Percentiles rank a stretch among this genome's conserved stretches.
Conservation (phyloP, 2,113 vertebrate genomes). For the Pseudopodoces humilis region DNA sequence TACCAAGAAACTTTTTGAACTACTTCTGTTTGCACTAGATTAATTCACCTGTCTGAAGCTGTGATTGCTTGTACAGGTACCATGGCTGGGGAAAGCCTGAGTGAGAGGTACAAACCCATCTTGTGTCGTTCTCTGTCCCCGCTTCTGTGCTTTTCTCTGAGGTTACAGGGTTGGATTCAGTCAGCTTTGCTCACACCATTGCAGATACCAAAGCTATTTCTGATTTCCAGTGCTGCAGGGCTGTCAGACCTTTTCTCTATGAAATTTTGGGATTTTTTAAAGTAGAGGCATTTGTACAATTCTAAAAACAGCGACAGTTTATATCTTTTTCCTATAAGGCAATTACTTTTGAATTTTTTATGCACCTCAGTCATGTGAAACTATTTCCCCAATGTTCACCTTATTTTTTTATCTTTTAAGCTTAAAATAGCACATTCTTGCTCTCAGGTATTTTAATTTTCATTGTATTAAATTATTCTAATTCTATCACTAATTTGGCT, state of each 20-base stretch:
- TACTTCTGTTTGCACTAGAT: neutral
- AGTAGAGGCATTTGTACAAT: neutral
- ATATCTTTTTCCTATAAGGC: neutral
- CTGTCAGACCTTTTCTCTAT: neutral
- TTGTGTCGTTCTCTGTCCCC: accelerated
- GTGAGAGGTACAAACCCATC: neutral
- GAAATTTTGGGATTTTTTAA: accelerated
- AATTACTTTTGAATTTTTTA: neutral
- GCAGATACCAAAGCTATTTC: accelerated
- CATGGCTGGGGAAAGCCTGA: accelerated
- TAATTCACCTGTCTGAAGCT: neutral
- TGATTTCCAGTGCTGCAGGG: neutral
- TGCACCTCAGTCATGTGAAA: neutral
- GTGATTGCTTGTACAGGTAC: neutral
- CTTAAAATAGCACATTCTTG: neutral
- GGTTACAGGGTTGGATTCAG: accelerated
- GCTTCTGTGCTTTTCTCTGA: neutral
- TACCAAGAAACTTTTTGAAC: neutral
- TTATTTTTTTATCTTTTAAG: neutral
- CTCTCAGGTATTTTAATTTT: neutral
- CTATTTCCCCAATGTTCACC: neutral
- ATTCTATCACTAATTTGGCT: neutral
- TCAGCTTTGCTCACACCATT: neutral
- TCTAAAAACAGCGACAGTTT: neutral
- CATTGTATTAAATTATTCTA: neutral